Base-by-base conservation (phyloP, 2,888 invertebrate genomes). In the Macropis europaea region DNA sequence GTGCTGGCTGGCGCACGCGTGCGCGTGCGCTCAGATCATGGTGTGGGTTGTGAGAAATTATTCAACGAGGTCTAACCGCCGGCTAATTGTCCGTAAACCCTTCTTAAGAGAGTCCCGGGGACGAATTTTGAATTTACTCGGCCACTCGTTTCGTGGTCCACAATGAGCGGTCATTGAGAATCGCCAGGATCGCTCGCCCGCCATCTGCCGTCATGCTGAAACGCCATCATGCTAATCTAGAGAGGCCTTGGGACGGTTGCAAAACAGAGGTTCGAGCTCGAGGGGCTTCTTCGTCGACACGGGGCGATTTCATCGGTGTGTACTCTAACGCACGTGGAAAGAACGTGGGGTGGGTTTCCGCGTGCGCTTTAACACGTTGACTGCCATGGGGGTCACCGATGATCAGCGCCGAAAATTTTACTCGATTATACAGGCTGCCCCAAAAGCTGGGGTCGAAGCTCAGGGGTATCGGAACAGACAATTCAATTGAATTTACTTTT, bases 131-230 rank as follows among this genome's bases (percentile, higher is more conserved):
- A 71, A 68, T 68, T 56, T 36, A n/a, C n/a, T 28, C 47, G 38
- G 56, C 43, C 63, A 15, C 57, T 57, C 24, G 26, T 62, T 64
- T 77, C 56, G 47, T 30, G 7, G 15, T 50, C 36, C 48, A 75
- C 71, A 77, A 77, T 72, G 64, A 56, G 30, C 40, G n/a, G 52
- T 43, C 42, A 64, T 80, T 57, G 70, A 62, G 63, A 66, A 64
- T 80, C 66, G 48, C 48, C n/a, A 42, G 40, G 73, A 47, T 68
- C 72, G 57, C 42, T 52, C 76, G 79, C 15, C 68, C 77, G 56
- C 79, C 79, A 79, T 80, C 79, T 79, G 79, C 59, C 61, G 26
- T 38, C 40, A 42, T 11, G 26, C 17, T 42, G n/a, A 40, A 67
- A 57, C 64, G 60, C 30, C 36, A 32, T 56, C 59, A 32, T 50